Evolutionary conservation across 2,888 invertebrate genomes (phyloP).

Genomic region (Podotricha telesiphe): DNA sequence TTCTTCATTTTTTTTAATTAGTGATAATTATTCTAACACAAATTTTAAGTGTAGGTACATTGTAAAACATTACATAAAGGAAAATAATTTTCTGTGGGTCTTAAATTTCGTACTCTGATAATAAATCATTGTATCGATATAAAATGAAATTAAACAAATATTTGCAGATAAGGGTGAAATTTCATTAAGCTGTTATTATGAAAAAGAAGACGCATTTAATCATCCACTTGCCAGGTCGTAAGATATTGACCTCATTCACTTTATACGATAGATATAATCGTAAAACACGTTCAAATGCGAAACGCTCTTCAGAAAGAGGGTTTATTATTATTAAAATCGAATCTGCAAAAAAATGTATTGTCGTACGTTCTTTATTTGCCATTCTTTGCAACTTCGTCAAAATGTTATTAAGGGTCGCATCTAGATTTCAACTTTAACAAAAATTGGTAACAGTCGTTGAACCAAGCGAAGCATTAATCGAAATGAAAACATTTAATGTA

Average conservation of each 20-base stretch:
- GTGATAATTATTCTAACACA: too few species aligned
- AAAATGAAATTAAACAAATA: background rate
- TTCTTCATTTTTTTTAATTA: too few species aligned
- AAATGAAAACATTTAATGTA: too few species aligned
- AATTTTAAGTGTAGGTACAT: too few species aligned
- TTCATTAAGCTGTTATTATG: slow-evolving; percentile 17
- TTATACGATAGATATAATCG: slow-evolving; percentile 55
- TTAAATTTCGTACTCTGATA: too few species aligned
- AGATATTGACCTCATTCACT: slow-evolving; percentile 59
- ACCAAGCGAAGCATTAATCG: too few species aligned
- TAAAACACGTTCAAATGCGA: slow-evolving; percentile 51
- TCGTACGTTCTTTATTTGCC: background rate
- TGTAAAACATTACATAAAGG: too few species aligned
- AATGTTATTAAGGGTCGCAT: background rate
- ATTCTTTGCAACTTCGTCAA: background rate
- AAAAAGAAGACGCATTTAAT: slow-evolving; percentile 17
- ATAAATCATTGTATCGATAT: background rate
- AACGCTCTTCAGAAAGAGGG: slow-evolving; percentile 45
- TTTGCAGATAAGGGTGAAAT: background rate
- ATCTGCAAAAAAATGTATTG: slow-evolving; percentile 18
- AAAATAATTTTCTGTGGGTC: too few species aligned
- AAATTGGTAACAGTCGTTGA: too few species aligned
- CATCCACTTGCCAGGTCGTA: slow-evolving; percentile 36
- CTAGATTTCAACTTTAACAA: too few species aligned
- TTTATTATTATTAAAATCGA: slow-evolving; percentile 30